Conservation (phyloP, 2,113 vertebrate genomes). For the Oxygymnocypris stewartii region DNA sequence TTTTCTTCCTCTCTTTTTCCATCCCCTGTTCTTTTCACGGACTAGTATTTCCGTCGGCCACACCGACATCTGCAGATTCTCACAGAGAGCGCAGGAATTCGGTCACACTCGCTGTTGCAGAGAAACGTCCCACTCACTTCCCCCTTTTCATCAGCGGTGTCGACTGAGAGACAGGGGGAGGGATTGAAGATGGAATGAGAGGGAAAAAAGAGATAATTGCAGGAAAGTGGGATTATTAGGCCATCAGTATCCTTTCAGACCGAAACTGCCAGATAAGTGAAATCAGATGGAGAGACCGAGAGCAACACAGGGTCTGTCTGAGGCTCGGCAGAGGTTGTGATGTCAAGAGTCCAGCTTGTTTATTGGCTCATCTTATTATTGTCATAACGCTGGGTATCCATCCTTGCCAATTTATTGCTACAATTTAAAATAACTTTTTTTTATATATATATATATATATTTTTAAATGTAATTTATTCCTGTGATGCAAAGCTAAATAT, state of each 20-base stretch:
- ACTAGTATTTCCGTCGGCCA: not conserved
- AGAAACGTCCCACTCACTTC: not conserved
- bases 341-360: not conserved
- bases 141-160: constrained; percentile 20
- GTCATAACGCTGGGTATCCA: not conserved
- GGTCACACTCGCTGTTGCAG: not conserved
- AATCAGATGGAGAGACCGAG: constrained; percentile 30
- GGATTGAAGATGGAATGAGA: constrained; percentile 21
- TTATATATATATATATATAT: too few species aligned
- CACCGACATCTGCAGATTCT: constrained; percentile 28
- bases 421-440: not conserved
- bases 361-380: not conserved
- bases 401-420: not conserved
- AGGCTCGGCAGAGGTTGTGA: not conserved
- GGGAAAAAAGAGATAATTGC: constrained; percentile 37
- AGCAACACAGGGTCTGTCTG: constrained; percentile 10
- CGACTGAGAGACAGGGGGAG: not conserved
- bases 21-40: constrained; percentile 25
- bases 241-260: constrained; percentile 41
- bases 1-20: constrained; percentile 31
- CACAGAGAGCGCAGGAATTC: constrained; percentile 23
- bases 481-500: not conserved
- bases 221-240: constrained; percentile 43
- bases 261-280: constrained; percentile 34
- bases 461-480: not conserved